Evolutionary conservation across 2,888 invertebrate genomes (phyloP), one percentile per base, ranked within the genome.

Genomic region (Parnassius orleans): DNA sequence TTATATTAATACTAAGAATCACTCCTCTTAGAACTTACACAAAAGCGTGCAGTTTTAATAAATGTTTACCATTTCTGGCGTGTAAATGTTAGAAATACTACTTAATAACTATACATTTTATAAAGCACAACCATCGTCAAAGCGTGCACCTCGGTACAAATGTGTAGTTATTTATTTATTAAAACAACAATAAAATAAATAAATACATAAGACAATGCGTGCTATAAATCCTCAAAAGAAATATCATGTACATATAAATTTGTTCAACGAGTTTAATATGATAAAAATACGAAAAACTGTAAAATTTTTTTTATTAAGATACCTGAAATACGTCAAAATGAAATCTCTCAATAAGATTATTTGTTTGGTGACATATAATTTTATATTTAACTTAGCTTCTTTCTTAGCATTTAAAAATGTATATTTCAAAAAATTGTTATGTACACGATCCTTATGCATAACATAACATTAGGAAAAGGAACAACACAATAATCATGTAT

Each of bases 181-280:
- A 10, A 3, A 15, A 7, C 46, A 44, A 62, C 43, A 48, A n/a
- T 41, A 11, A 64, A 57, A 56, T 19, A 57, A 48, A 44, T 52
- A 61, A 56, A 57, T 62, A 48, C 54, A 56, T 52, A 63, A 69
- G 86, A 86, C 86, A 86, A 86, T 80, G 81, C 85, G 80, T 70
- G 75, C 79, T 74, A 76, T 65, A 66, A 77, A 73, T 62, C 57
- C 67, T 65, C 53, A 61, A 61, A 57, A 69, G 73, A 69, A 76
- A 79, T 78, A 74, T 78, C 66, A 75, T 75, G 80, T 78, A 80
- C 77, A 72, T 52, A 64, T 10, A 43, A 5, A 9, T 12, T n/a
- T 53, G 53, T 15, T 50, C 10, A 3, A 15, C 24, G 10, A 15
- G 3, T 10, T 19, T n/a, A 1, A 9, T 15, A 50, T 15, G 24